Base-by-base conservation (phyloP, 1,140 invertebrate genomes). In the Ceratitis capitata region DNA sequence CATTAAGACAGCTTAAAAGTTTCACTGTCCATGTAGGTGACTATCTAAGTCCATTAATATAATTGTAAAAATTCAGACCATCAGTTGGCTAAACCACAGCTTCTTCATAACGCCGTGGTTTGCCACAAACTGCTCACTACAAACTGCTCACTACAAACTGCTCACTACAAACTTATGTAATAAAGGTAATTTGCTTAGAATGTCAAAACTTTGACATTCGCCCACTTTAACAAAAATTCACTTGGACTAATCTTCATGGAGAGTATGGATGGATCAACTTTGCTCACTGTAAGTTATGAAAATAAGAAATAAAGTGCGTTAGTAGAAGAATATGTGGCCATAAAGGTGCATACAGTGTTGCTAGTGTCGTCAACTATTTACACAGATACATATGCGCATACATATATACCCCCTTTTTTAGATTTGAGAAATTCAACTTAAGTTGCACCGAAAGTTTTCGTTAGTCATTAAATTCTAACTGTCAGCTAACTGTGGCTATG, bases 121-220 rank as follows among this genome's bases (percentile, higher is more conserved):
- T 1, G 19, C 32, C 32, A 29, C 16, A 39, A 69, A 14, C 29
- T 69, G 0, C 16, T 6, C 61, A 69, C n/a, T n/a, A n/a, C n/a
- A n/a, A n/a, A n/a, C n/a, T n/a, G 32, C 39, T 35, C 3, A n/a
- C 32, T 19, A 29, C 16, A 39, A 69, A 14, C 29, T 69, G 0
- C 16, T 6, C 61, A 69, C n/a, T 69, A 69, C 10, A 61, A 61
- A 61, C 58, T 61, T 69, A 6, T 69, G 14, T 69, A 69, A 69
- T 69, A 32, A 39, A 69, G 61, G 61, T 69, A 69, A 69, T 69
- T 69, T 69, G 61, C 61, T 69, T 39, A 35, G 39, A 69, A 35
- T 39, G 61, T 6, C 61, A 69, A 69, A 61, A 69, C 35, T 69
- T 69, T 69, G 61, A 69, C 61, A 69, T 69, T 69, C 61, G n/a